Conservation (phyloP, 1,140 invertebrate genomes). For the Caenorhabditis briggsae region DNA sequence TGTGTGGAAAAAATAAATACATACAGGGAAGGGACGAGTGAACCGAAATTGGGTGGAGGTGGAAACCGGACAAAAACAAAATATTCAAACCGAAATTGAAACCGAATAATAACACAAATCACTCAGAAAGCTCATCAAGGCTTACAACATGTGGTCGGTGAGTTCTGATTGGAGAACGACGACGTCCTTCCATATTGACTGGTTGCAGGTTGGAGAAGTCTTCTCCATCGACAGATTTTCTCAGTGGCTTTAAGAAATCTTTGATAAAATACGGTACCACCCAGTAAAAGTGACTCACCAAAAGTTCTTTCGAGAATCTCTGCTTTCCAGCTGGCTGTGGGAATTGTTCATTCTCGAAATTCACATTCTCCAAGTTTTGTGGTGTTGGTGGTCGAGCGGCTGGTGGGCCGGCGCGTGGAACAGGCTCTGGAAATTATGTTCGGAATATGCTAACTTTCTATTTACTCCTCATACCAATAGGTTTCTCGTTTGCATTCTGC, state of each 20-base stretch:
- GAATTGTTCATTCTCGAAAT: constrained; percentile 39
- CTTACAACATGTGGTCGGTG: constrained; percentile 61
- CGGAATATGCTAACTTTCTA: background rate
- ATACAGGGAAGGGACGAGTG: background rate
- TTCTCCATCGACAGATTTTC: constrained; percentile 33
- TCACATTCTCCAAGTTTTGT: constrained; percentile 23
- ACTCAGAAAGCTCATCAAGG: constrained; percentile 32
- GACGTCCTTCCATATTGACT: constrained; percentile 47
- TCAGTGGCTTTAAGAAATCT: constrained; percentile 43
- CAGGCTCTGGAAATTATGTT: background rate
- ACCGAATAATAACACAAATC: background rate
- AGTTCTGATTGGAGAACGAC: constrained; percentile 57
- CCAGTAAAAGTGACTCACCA: background rate
- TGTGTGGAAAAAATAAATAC: background rate
- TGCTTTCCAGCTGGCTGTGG: constrained; percentile 31
- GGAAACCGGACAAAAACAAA: constrained; percentile 22
- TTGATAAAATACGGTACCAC: background rate
- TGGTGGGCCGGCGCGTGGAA: constrained; percentile 9
- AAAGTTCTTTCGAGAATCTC: constrained; percentile 32
- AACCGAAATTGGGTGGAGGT: background rate
- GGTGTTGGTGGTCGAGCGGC: constrained; percentile 30
- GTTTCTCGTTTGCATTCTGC: constrained; percentile 47
- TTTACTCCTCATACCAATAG: constrained; percentile 5
- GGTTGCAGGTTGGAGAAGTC: constrained; percentile 41
- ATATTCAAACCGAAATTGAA: no score